Conservation (phyloP, 2,797 vertebrate genomes). For the Chromobotia macracanthus region DNA sequence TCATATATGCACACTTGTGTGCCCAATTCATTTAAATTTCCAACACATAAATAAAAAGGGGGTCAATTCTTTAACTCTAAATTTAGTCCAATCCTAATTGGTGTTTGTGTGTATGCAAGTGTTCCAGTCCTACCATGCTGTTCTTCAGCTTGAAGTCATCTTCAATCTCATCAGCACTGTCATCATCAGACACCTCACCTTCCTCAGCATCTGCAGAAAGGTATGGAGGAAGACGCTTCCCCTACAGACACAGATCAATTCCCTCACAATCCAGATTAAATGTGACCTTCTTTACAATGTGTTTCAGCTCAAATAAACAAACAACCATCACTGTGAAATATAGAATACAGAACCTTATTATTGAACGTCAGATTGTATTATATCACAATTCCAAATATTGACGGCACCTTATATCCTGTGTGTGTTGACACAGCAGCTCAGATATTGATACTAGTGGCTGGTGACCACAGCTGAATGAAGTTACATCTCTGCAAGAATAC, state of each 20-base stretch:
- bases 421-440: conserved; percentile 19
- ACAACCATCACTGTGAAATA: not conserved
- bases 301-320: not conserved
- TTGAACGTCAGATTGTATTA: not conserved
- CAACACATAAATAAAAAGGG: not conserved
- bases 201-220: conserved; percentile 93
- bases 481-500: not conserved
- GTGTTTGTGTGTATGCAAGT: not conserved
- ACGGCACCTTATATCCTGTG: not conserved
- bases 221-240: conserved; percentile 90
- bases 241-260: conserved; percentile 71
- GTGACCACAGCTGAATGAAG: not conserved
- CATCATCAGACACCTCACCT: conserved; percentile 97
- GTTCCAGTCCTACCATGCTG: conserved; percentile 82
- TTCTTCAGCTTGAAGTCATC: conserved; percentile 95
- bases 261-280: not conserved
- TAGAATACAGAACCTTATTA: not conserved
- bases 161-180: conserved; percentile 97
- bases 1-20: not conserved
- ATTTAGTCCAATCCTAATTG: not conserved
- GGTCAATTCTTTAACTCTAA: not conserved
- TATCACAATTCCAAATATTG: not conserved
- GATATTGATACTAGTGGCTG: conserved; percentile 8
- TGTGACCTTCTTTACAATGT: not conserved
- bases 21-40: not conserved